Conservation (phyloP, 2,888 invertebrate genomes). For the Cyrtodaria siliqua region DNA sequence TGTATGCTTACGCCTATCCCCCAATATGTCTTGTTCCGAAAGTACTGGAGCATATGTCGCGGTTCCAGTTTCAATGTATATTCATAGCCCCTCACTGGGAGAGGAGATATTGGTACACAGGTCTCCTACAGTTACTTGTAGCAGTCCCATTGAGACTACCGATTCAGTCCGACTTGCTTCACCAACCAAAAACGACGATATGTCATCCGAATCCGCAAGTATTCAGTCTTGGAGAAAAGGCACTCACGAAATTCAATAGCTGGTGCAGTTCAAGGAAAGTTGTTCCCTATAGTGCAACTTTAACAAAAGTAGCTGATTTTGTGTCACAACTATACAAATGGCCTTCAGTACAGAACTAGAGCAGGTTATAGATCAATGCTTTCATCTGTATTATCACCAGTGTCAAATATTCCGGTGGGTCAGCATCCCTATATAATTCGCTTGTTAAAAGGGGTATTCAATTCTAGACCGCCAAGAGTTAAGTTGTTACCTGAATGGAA, state of each 20-base stretch:
- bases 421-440: constrained; percentile 28
- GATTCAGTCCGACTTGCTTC: not conserved
- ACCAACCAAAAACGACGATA: constrained; percentile 12
- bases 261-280: constrained; percentile 59
- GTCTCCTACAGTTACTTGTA: not conserved
- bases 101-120: constrained; percentile 20
- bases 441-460: constrained; percentile 25
- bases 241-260: constrained; percentile 36
- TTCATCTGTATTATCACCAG: no score
- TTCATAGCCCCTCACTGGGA: constrained; percentile 18
- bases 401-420: constrained; percentile 16
- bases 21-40: constrained; percentile 35
- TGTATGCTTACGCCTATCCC: constrained; percentile 37
- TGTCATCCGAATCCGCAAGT: constrained; percentile 13
- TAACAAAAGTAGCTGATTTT: constrained; percentile 10
- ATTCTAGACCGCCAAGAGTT: constrained; percentile 25
- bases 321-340: constrained; percentile 11
- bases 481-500: constrained; percentile 43
- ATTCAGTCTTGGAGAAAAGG: not conserved
- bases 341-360: constrained; percentile 30
- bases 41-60: constrained; percentile 29
- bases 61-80: constrained; percentile 2
- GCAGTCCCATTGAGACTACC: not conserved
- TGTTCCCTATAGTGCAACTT: constrained; percentile 24
- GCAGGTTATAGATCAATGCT: constrained; percentile 24